Evolutionary conservation across 2,797 vertebrate genomes (phyloP), one percentile per base, ranked within the genome.

Genomic region (Fistularia commersonii): DNA sequence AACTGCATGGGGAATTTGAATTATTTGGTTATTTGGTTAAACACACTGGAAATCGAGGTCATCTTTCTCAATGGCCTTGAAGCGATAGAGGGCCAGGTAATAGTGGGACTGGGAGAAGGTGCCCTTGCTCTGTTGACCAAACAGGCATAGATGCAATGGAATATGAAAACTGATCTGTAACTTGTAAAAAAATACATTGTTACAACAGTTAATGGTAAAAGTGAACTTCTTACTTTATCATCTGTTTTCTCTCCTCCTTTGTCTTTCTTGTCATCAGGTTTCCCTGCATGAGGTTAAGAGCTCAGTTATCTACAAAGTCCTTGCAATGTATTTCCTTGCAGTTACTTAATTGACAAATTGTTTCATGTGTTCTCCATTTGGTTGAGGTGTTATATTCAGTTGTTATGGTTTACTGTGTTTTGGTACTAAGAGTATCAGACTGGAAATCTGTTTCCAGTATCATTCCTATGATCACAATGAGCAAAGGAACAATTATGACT

Each of bases 31-130:
- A 11, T 5, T 45, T n/a, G 7, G 5, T 51, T 3, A 52, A 43
- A 82, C 96, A 77, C 78, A 99, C 97, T 95, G 95, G 62, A 99
- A 95, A 79, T 98, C 95, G 14, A 99, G 90, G 70, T 99, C 96
- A 0, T 98, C 97, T 60, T 98, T 99, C 81, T 99, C 97, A 49
- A 96, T 90, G 54, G 96, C 95, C 88, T 95, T 97, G 85, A 98
- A 99, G 54, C 95, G 95, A 59, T 98, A 99, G 48, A 99, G 91
- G 7, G 95, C 96, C 85, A 98, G 88, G 46, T 96, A 98, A 47
- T 95, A 98, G 69, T 98, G 94, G 8, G 94, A 89, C 64, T 96
- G 95, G 56, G 88, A 91, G 69, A 93, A 98, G 66, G 54, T 87
- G 14, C 56, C 85, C 52, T 97, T 97, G 81, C 89, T 92, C 90